Evolutionary conservation across 2,113 vertebrate genomes (phyloP).

Genomic region (Myrmecobius fasciatus): DNA sequence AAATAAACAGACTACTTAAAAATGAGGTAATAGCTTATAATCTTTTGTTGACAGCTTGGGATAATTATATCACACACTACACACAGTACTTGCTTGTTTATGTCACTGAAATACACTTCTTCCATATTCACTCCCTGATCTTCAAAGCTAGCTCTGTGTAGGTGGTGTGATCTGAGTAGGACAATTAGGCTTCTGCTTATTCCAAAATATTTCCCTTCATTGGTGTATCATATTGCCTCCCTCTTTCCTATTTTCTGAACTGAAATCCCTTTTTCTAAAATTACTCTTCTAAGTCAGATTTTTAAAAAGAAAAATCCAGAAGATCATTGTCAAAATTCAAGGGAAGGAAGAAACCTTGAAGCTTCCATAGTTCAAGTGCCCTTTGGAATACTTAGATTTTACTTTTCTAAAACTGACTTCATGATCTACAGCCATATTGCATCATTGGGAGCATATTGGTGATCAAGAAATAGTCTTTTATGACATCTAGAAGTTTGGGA

Average conservation of each 20-base stretch:
- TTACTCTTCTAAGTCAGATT: background rate
- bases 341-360: background rate
- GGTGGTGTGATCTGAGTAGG: background rate
- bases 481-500: background rate
- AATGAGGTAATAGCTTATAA: background rate
- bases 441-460: background rate
- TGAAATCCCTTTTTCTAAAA: background rate
- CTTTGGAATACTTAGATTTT: background rate
- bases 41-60: background rate
- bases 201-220: background rate
- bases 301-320: background rate
- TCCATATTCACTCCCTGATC: background rate
- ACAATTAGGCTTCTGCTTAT: background rate
- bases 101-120: background rate
- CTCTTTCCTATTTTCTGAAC: background rate
- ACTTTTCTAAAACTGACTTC: background rate
- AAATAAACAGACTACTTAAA: constrained; percentile 76
- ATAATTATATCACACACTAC: background rate
- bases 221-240: background rate
- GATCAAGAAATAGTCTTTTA: background rate
- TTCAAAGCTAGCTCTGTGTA: background rate
- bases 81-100: background rate
- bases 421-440: background rate
- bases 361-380: background rate
- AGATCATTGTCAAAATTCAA: background rate